Conservation (phyloP, 1,140 invertebrate genomes). For the Dinothrombium tinctorium region DNA sequence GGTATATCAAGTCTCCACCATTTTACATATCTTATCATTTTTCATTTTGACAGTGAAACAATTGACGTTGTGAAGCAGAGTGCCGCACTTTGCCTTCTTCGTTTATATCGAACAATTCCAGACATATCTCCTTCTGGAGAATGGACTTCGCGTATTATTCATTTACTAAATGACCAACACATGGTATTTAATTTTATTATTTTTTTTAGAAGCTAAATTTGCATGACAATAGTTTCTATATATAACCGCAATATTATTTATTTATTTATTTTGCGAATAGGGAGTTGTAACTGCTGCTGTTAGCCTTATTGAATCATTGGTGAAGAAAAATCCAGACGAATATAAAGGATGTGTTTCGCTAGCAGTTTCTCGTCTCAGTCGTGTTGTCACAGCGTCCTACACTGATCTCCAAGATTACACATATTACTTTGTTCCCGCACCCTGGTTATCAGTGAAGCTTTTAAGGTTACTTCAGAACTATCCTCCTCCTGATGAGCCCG, state of each 20-base stretch:
- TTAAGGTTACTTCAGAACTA: constrained; percentile 92
- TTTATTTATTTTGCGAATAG: constrained; percentile 12
- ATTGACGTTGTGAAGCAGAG: constrained; percentile 99
- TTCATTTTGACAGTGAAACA: constrained; percentile 50
- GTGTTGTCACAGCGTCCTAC: constrained; percentile 92
- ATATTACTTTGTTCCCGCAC: constrained; percentile 98
- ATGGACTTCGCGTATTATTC: constrained; percentile 96
- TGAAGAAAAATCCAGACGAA: constrained; percentile 95
- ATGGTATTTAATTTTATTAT: constrained; percentile 31
- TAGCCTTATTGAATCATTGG: constrained; percentile 89
- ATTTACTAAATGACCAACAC: constrained; percentile 95
- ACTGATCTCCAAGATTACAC: constrained; percentile 98
- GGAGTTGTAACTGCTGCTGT: constrained; percentile 96
- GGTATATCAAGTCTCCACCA: constrained; percentile 29
- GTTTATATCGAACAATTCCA: constrained; percentile 71
- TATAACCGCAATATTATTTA: neutral
- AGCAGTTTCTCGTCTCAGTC: constrained; percentile 80
- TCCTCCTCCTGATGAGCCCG: constrained; percentile 60
- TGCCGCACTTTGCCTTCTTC: constrained; percentile 80
- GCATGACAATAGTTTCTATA: neutral
- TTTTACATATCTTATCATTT: neutral
- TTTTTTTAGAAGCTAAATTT: neutral
- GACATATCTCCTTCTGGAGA: constrained; percentile 87
- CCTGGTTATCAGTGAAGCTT: constrained; percentile 96
- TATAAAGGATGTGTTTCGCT: constrained; percentile 97